Percentiles rank a stretch among this genome's conserved stretches.
phyloP scores from a whole-genome alignment of 1,140 invertebrate species.

The Acromyrmex heyeri region DNA sequence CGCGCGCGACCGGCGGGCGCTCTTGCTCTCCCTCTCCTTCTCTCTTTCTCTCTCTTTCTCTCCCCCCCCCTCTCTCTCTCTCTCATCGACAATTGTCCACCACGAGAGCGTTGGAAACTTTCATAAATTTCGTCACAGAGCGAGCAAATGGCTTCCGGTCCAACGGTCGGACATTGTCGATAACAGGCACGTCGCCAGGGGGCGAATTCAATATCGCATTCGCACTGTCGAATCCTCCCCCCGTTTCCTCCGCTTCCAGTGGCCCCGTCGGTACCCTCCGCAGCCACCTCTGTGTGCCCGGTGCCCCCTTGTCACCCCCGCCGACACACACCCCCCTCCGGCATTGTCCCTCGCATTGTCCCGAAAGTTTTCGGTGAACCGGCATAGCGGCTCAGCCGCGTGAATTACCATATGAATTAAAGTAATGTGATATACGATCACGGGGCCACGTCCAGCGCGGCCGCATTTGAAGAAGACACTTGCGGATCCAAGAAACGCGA shows the following conservation, averaged over 20 bases:
- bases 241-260: conserved; percentile 48
- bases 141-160: conserved; percentile 84
- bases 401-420: conserved; percentile 87
- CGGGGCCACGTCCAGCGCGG: conserved; percentile 57
- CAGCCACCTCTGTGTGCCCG: conserved; percentile 52
- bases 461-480: conserved; percentile 66
- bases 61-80: conserved; percentile 15
- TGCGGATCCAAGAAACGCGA: conserved; percentile 52
- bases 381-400: conserved; percentile 74
- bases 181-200: conserved; percentile 82
- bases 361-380: conserved; percentile 83
- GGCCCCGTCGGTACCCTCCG: conserved; percentile 36
- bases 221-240: conserved; percentile 76
- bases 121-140: conserved; percentile 83
- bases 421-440: conserved; percentile 84
- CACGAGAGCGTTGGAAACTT: conserved; percentile 78
- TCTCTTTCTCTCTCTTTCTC: conserved; percentile 40
- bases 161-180: conserved; percentile 85
- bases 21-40: conserved; percentile 26
- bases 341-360: conserved; percentile 84
- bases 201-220: conserved; percentile 84
- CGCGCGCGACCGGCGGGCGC: conserved; percentile 48
- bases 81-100: conserved; percentile 70
- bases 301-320: conserved; percentile 33
- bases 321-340: conserved; percentile 64